Evolutionary conservation across 2,888 invertebrate species (phyloP).

Genomic region (Polydrusus pterygomalis): DNA sequence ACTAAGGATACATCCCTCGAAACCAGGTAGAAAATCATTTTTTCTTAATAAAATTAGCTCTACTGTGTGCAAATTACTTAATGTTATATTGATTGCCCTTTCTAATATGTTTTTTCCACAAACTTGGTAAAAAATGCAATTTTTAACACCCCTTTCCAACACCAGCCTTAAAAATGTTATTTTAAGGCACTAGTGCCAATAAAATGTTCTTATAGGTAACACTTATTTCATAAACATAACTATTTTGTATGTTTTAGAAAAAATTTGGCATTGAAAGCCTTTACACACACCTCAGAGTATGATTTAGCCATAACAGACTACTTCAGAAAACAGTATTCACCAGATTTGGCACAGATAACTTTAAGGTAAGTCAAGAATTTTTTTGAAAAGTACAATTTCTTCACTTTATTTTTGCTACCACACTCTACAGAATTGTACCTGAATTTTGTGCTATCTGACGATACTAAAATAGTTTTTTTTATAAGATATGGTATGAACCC

Average conservation of each 20-base stretch:
- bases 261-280: conserved; percentile 91
- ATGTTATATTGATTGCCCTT: too few relatives aligned
- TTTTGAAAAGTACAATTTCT: too few relatives aligned
- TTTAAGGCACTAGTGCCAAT: too few relatives aligned
- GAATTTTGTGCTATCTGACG: too few relatives aligned
- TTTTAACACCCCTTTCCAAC: too few relatives aligned
- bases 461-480: not conserved
- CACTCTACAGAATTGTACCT: too few relatives aligned
- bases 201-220: too few relatives aligned
- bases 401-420: too few relatives aligned
- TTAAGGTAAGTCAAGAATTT: conserved; percentile 69
- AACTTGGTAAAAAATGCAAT: too few relatives aligned
- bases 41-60: not conserved
- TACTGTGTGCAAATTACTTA: not conserved
- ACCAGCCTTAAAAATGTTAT: too few relatives aligned
- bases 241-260: conserved; percentile 79
- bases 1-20: conserved; percentile 82
- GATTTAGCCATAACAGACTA: conserved; percentile 96
- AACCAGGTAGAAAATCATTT: conserved; percentile 76
- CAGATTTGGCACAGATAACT: conserved; percentile 85
- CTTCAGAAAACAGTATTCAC: conserved; percentile 92
- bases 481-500: conserved; percentile 97
- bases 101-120: too few relatives aligned
- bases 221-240: too few relatives aligned
- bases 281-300: conserved; percentile 96